phyloP scores from a whole-genome alignment of 2,888 invertebrate species.

The Trichacis sp. region DNA sequence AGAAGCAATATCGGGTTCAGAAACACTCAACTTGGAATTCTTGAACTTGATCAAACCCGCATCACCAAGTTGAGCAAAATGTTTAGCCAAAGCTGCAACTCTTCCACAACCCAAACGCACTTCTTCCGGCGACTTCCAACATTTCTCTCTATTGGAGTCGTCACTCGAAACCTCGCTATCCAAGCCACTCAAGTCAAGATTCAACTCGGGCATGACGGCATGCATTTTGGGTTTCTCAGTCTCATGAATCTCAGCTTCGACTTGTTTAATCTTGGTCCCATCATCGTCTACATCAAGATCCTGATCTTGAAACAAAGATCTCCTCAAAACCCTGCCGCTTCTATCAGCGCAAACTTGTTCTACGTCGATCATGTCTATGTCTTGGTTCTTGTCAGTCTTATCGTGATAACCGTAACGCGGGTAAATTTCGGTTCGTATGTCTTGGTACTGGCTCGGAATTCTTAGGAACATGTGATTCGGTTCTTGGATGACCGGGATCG shows the following conservation, averaged over 20 bases:
- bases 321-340: constrained; percentile 21
- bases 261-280: constrained; percentile 24
- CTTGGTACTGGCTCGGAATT: constrained; percentile 54
- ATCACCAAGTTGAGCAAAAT: constrained; percentile 72
- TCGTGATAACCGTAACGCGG: constrained; percentile 52
- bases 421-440: constrained; percentile 35
- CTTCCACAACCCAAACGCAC: constrained; percentile 77
- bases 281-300: background rate
- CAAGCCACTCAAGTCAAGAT: constrained; percentile 64
- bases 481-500: constrained; percentile 55
- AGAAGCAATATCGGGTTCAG: constrained; percentile 65
- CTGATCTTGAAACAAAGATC: constrained; percentile 25
- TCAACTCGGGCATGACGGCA: constrained; percentile 59
- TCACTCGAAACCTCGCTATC: constrained; percentile 57
- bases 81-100: constrained; percentile 79
- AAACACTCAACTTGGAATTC: constrained; percentile 54
- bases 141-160: constrained; percentile 68
- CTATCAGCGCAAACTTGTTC: constrained; percentile 35
- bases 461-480: constrained; percentile 54
- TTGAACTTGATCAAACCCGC: constrained; percentile 63
- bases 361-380: constrained; percentile 40
- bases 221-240: constrained; percentile 30
- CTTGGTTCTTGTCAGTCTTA: constrained; percentile 50
- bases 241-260: background rate
- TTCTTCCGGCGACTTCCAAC: constrained; percentile 80